Evolutionary conservation across 2,113 vertebrate species (phyloP), one percentile per base, ranked within the genome.

Genomic region (Baryphthengus martii): DNA sequence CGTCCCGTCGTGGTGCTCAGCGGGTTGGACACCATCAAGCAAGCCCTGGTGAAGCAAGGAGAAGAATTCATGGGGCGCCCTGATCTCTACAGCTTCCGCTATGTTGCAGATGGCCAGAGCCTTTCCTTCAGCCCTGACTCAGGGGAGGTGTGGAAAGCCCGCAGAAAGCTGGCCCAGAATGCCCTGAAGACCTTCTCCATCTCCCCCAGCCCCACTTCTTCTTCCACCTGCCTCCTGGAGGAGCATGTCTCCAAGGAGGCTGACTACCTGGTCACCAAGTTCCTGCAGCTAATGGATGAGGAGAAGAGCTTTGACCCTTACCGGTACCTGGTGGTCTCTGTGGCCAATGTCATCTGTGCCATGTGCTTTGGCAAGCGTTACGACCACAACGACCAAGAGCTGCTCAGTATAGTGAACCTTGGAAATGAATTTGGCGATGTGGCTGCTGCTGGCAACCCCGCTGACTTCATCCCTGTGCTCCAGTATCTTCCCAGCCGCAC

Each of bases 41-140:
- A 99, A 91, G 99, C 99, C 8, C 98, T 99, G 65, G 95, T 99
- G 93, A 98, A 96, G 82, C 98, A 99, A 91, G 99, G 98, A 1
- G 98, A 99, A 0, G 99, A 99, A 8, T 99, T 99, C 86, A 91
- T 98, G 8, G 98, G 99, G 5, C 98, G 99, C 5, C 99, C 99
- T 0, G 96, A 98, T 90, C 96, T 99, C 28, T 55, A 98, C 95
- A 99, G 96, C 90, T 98, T 98, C 78, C 91, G 0, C 0, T 70
- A 75, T 2, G 3, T 98, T 62, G 10, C 81, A 0, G 4, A 98
- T 0, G 98, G 98, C 6, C 98, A 98, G 85, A 98, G 98, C 91
- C 66, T 99, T 94, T 1, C 98, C n/a, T 99, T 99, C 96, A 98
- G 98, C 88, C 82, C 95, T 0, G 98, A 98, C 68, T 76, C 97